Conservation (phyloP, 2,113 vertebrate genomes). For the Australoheros scitulus region DNA sequence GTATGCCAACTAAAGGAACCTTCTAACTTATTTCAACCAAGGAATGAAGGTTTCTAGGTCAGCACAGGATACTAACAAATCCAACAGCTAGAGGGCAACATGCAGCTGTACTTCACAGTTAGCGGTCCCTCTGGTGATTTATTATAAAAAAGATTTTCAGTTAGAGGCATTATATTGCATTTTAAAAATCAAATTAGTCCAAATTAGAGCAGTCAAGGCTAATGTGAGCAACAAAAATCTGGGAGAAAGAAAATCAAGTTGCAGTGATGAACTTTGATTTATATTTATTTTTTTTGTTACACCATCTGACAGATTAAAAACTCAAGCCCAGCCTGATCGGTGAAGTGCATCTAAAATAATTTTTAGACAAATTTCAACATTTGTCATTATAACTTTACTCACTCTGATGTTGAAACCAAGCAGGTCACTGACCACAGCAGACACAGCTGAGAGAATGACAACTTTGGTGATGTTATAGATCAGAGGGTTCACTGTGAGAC, state of each 20-base stretch:
- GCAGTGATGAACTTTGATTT: not conserved
- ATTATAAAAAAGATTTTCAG: not conserved
- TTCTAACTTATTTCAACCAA: not conserved
- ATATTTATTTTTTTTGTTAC: not conserved
- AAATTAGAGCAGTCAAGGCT: not conserved
- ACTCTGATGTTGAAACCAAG: constrained; percentile 98
- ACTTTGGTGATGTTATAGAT: constrained; percentile 98
- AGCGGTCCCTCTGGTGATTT: not conserved
- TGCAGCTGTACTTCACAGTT: not conserved
- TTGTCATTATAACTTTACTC: constrained; percentile 61
- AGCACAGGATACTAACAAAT: not conserved
- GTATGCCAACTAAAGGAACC: not conserved
- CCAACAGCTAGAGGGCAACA: constrained; percentile 4
- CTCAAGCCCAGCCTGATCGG: not conserved
- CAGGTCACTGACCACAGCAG: constrained; percentile 95
- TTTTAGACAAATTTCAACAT: not conserved
- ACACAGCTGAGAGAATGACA: constrained; percentile 96
- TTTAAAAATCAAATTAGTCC: not conserved
- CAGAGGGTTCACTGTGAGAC: constrained; percentile 94
- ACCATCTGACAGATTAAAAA: not conserved
- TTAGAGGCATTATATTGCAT: not conserved
- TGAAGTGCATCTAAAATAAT: not conserved
- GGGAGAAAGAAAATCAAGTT: not conserved
- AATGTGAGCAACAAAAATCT: not conserved
- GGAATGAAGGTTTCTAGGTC: not conserved